Conservation (phyloP, 2,888 invertebrate species). For the Ennomos fuscantarius region DNA sequence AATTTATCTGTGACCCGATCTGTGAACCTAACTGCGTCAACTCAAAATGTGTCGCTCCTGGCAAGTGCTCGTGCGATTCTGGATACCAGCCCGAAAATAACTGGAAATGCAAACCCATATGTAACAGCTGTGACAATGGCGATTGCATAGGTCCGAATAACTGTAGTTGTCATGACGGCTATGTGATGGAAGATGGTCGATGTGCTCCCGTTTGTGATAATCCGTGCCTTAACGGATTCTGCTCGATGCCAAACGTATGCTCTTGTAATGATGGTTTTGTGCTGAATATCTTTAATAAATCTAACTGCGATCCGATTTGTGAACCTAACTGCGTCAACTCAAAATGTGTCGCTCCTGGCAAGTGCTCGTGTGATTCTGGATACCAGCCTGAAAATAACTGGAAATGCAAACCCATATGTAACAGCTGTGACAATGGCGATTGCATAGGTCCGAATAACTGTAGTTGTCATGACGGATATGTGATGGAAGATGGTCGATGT, state of each 20-base stretch:
- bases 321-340: constrained; percentile 37
- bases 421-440: constrained; percentile 42
- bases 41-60: constrained; percentile 55
- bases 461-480: constrained; percentile 43
- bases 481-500: constrained; percentile 38
- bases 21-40: constrained; percentile 40
- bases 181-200: constrained; percentile 32
- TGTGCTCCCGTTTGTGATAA: constrained; percentile 44
- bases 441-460: constrained; percentile 44
- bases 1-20: constrained; percentile 32
- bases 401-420: constrained; percentile 42
- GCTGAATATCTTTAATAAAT: neutral
- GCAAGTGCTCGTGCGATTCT: constrained; percentile 71
- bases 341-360: constrained; percentile 59
- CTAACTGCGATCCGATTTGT: constrained; percentile 38
- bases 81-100: constrained; percentile 51
- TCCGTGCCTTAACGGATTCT: constrained; percentile 53
- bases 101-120: constrained; percentile 40
- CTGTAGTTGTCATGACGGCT: constrained; percentile 44
- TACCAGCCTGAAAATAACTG: constrained; percentile 35
- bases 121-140: constrained; percentile 44
- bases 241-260: constrained; percentile 69
- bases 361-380: constrained; percentile 75
- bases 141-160: constrained; percentile 42
- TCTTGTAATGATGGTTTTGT: constrained; percentile 68